Base-by-base conservation (phyloP, 2,113 vertebrate genomes). In the Anas platyrhynchos region DNA sequence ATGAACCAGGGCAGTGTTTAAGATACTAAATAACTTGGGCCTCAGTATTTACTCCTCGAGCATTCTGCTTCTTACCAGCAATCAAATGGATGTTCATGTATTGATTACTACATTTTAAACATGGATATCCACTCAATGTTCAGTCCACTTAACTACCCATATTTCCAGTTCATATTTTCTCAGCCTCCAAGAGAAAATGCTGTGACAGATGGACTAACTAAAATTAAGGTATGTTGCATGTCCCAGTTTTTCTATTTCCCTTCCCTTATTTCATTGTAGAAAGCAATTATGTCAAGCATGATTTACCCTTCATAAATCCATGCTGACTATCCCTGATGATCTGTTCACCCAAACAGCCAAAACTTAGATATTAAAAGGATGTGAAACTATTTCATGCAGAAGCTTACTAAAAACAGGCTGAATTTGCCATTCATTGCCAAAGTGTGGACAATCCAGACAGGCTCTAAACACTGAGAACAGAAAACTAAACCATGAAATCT, bases 401-500 rank as follows among this genome's bases (percentile, higher is more conserved):
- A 96, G 80, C 88, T 83, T 80, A 76, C 17, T 83, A 74, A 89
- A 96, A 89, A 54, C 16, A 31, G 75, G 46, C 80, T 0, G 11
- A 91, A 85, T 91, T 76, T 88, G 34, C 32, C 34, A 44, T 27
- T 73, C 67, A 83, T 68, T 85, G 38, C 58, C 67, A 82, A 93
- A 83, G 48, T 86, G 25, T 80, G 79, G 82, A 77, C 82, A 88
- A 72, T 76, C 29, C 88, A 93, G 79, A 69, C 34, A 80, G 58
- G 26, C 73, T 85, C 62, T 85, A 61, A 93, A 80, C 41, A 61
- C 23, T 77, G 31, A 79, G 63, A 75, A 76, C 67, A 85, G 75
- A 69, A 87, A 89, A 89, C 87, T 88, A 94, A 91, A 88, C 54
- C 26, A 7, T 66, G 79, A 97, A 96, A 93, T 69, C 54, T 61